Evolutionary conservation across 2,113 vertebrate species (phyloP), one percentile per base, ranked within the genome.

Genomic region (Oreotrochilus melanogaster): DNA sequence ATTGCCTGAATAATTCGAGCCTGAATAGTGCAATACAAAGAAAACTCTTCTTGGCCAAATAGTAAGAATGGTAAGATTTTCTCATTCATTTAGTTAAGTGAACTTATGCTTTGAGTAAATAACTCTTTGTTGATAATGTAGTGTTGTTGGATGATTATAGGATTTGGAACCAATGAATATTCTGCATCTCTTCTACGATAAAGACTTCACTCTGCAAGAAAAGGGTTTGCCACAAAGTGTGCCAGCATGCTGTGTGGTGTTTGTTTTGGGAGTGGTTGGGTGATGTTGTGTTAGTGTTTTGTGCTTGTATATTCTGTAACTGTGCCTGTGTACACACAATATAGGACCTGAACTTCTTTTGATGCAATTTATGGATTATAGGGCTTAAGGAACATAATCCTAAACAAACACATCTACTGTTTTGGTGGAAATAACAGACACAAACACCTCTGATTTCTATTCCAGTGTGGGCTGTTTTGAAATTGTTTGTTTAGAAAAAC

Each of bases 141-240:
- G 78, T 98, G 64, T 97, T 97, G 79, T 98, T 98, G 97, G 70
- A 97, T 98, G 92, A 95, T 98, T 98, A 17, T 98, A 98, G 98
- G 98, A 95, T 79, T 85, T 97, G 97, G 96, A 97, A 54, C 78
- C 97, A 86, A 16, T 72, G 97, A 95, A 94, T 95, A 43, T 86
- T 64, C 97, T 95, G 86, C 98, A 73, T 47, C 95, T 96, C 75
- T 96, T 95, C 97, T 96, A 35, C 95, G 96, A 95, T 81, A 97
- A 89, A 95, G 94, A 97, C 67, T 94, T 96, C 61, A 33, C 94
- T 39, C 88, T 1, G 39, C 97, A 92, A 92, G 97, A 94, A 94
- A 97, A 98, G 96, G 97, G 97, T 98, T 98, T 98, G 98, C 97
- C 81, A 25, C 95, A 42, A 56, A 86, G 73, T 79, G 67, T 97